Evolutionary conservation across 2,797 vertebrate genomes (phyloP).

Genomic region (Mormyrops boulengeri): DNA sequence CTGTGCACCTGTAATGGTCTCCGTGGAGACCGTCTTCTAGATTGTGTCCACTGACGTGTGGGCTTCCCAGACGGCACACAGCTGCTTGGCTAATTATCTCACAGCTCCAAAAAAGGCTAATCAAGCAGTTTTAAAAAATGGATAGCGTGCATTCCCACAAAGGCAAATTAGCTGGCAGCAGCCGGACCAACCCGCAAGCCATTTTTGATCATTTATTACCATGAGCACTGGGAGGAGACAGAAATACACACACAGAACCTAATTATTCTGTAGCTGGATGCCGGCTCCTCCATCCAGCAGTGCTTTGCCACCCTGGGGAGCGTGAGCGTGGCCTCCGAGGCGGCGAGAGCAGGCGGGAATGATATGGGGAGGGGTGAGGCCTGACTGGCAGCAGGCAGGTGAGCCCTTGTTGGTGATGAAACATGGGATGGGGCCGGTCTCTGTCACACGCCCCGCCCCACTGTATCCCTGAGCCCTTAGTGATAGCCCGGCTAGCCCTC

Average conservation of each 20-base stretch:
- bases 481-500: conserved; percentile 47
- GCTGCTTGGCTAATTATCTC: conserved; percentile 65
- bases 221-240: conserved; percentile 30
- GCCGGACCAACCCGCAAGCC: conserved; percentile 36
- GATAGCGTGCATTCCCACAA: conserved; percentile 55
- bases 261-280: background rate
- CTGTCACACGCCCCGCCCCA: background rate
- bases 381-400: background rate
- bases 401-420: background rate
- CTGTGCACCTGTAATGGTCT: conserved; percentile 49
- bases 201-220: conserved; percentile 30
- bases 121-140: conserved; percentile 54
- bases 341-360: background rate
- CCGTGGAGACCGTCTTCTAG: conserved; percentile 34
- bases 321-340: background rate
- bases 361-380: background rate
- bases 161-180: conserved; percentile 35
- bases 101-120: conserved; percentile 60
- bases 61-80: conserved; percentile 59
- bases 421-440: background rate
- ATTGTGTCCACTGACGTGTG: conserved; percentile 40
- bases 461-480: conserved; percentile 19
- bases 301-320: background rate
- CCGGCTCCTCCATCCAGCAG: background rate
- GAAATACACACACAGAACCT: background rate